A percentile compares a stretch with the other conserved stretches of the same genome.
Conservation (phyloP, 2,797 vertebrate species). For the Catamblyrhynchus diadema region DNA sequence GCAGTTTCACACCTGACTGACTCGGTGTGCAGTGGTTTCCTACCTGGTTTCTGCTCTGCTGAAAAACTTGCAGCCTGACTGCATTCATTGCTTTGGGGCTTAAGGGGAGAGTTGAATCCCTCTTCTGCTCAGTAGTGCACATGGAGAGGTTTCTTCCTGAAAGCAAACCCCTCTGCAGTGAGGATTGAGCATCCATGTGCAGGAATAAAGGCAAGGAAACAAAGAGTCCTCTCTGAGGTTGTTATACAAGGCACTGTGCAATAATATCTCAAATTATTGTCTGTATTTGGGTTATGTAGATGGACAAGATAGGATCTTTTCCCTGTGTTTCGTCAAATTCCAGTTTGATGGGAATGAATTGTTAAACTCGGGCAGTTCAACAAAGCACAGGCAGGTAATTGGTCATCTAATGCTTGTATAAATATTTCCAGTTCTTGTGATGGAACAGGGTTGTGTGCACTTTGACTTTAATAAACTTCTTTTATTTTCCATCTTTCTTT, state of each 20-base stretch:
- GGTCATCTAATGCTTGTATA: not conserved
- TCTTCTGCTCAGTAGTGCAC: not conserved
- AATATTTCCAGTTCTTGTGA: not conserved
- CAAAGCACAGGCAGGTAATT: not conserved
- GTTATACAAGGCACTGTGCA: not conserved
- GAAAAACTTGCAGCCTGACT: not conserved
- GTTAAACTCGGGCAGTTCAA: not conserved
- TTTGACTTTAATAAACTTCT: not conserved
- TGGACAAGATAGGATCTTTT: not conserved
- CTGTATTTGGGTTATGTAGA: not conserved
- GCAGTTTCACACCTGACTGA: not conserved
- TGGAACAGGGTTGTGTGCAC: not conserved
- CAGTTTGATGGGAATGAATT: not conserved
- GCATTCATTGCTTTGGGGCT: not conserved
- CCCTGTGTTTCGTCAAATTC: not conserved
- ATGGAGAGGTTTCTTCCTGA: not conserved
- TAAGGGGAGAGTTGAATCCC: not conserved
- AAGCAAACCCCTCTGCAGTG: not conserved
- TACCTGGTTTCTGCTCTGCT: not conserved
- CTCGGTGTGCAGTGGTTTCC: fast-evolving
- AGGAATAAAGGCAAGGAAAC: not conserved
- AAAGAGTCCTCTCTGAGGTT: not conserved
- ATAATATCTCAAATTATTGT: not conserved
- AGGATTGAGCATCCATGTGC: not conserved
- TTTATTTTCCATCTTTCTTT: not conserved